Percentiles rank a stretch among this genome's conserved stretches.
Conservation (phyloP, 30 jellyfish, hydroid and myxozoan genomes). For the Catostylus mosaicus region DNA sequence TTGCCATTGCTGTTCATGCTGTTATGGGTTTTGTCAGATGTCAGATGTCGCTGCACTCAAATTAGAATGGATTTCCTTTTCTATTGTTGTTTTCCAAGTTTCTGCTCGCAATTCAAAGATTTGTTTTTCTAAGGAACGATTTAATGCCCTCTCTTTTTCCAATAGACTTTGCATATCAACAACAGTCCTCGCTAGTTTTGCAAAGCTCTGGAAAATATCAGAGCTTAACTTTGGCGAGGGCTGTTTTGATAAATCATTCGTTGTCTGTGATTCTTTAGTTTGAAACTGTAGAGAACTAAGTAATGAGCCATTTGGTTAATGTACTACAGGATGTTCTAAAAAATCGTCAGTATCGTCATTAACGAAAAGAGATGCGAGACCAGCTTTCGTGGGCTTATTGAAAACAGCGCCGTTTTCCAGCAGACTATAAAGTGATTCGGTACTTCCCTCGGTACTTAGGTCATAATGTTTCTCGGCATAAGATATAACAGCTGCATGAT, state of each 20-base stretch:
- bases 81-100: background rate
- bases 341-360: background rate
- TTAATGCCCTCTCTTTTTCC: background rate
- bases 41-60: too few relatives aligned
- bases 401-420: background rate
- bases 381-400: constrained; percentile 9
- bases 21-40: too few relatives aligned
- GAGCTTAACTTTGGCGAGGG: background rate
- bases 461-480: background rate
- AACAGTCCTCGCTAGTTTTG: background rate
- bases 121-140: background rate
- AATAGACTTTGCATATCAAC: background rate
- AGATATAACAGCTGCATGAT: background rate
- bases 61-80: too few relatives aligned
- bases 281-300: background rate
- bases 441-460: constrained; percentile 1
- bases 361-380: constrained; percentile 1
- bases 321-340: background rate
- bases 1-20: too few relatives aligned
- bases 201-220: background rate
- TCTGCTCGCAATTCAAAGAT: background rate
- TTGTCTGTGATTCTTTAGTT: background rate
- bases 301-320: background rate
- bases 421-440: background rate
- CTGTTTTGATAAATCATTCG: background rate